A percentile compares a stretch with the other conserved stretches of the same genome.
These are phyloP conservation scores for Hippocampus mohnikei DNA, from an alignment of 2,113 vertebrate species.

Conservation along the genomic window DNA sequence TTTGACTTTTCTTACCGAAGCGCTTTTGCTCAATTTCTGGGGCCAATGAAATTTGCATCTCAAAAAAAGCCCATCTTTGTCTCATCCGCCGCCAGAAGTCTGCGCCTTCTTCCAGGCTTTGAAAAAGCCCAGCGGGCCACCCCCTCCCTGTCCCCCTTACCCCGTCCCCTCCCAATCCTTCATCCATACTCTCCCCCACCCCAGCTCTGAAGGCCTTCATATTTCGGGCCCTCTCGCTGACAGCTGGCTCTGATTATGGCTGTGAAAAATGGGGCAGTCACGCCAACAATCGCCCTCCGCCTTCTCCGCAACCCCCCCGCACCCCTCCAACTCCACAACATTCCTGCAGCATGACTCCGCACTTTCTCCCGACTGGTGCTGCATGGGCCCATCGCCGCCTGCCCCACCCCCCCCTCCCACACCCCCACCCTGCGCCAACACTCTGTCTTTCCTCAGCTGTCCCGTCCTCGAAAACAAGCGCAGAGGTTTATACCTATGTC, in stretches of 20 bases:
- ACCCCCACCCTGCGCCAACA: not conserved
- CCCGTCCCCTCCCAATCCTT: slow-evolving; percentile 8
- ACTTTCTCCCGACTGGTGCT: slow-evolving; percentile 68
- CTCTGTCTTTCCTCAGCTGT: slow-evolving; percentile 53
- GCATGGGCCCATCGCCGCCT: slow-evolving; percentile 33
- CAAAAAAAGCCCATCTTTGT: slow-evolving; percentile 16
- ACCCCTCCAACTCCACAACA: slow-evolving; percentile 47
- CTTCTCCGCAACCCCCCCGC: not conserved
- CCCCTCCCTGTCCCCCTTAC: slow-evolving; percentile 19
- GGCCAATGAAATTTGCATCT: slow-evolving; percentile 29
- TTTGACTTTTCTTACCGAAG: not conserved
- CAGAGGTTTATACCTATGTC: slow-evolving; percentile 31
- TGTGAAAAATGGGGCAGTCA: slow-evolving; percentile 79
- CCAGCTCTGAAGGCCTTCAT: slow-evolving; percentile 30
- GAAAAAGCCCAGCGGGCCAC: slow-evolving; percentile 33
- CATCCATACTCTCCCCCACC: slow-evolving; percentile 1
- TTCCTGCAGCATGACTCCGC: slow-evolving; percentile 78
- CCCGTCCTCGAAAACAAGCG: slow-evolving; percentile 18
- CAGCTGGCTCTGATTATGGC: slow-evolving; percentile 80
- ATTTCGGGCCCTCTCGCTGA: slow-evolving; percentile 66
- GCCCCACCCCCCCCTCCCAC: slow-evolving; percentile 28
- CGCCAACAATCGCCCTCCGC: slow-evolving; percentile 55
- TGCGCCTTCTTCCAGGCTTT: slow-evolving; percentile 19
- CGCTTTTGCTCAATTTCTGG: slow-evolving; percentile 1
- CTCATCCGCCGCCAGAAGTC: slow-evolving; percentile 1